Evolutionary conservation across 2,797 vertebrate species (phyloP).

Genomic region (Eremophila alpestris): DNA sequence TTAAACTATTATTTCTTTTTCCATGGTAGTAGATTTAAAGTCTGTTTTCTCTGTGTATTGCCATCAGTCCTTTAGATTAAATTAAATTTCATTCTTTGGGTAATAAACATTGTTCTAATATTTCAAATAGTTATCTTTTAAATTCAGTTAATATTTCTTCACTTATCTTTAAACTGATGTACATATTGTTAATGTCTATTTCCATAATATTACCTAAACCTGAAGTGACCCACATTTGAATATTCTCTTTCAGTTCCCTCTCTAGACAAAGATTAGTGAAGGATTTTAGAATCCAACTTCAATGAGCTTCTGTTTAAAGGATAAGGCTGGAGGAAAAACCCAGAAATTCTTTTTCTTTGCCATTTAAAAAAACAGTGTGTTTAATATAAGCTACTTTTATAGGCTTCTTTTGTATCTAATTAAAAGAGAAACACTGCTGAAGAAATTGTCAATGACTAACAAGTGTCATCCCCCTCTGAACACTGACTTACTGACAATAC

Average conservation of each 20-base stretch:
- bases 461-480: background rate
- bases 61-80: background rate
- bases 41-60: background rate
- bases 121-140: background rate
- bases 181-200: background rate
- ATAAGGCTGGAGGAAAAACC: background rate
- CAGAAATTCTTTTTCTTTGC: background rate
- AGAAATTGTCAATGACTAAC: background rate
- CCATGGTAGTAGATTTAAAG: background rate
- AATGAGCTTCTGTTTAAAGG: background rate
- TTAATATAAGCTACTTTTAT: background rate
- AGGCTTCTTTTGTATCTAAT: background rate
- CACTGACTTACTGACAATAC: background rate
- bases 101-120: background rate
- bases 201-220: background rate
- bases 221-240: background rate
- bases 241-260: background rate
- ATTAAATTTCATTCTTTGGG: background rate
- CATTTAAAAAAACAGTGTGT: rapidly evolving
- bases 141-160: background rate
- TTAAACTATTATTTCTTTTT: background rate
- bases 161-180: background rate
- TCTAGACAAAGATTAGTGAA: background rate
- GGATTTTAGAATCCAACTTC: background rate
- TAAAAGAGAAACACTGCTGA: background rate